phyloP scores from a whole-genome alignment of 2,797 vertebrate species.

The Triplophysa bombifrons region DNA sequence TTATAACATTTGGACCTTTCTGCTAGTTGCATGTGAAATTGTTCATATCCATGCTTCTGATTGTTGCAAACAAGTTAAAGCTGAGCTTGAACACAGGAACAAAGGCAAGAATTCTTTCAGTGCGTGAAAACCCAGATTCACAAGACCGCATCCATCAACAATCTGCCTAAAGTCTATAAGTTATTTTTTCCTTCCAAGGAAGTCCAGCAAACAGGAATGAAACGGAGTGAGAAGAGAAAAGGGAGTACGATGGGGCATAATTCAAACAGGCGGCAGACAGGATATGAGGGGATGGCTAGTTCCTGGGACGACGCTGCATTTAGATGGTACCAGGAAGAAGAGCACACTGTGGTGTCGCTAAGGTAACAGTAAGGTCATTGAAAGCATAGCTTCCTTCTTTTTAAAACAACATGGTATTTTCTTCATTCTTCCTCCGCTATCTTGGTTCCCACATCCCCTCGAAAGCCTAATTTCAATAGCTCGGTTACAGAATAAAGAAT shows the following conservation, averaged over 20 bases:
- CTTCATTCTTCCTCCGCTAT: conserved; percentile 67
- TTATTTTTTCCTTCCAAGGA: conserved; percentile 78
- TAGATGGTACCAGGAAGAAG: conserved; percentile 92
- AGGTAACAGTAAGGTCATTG: conserved; percentile 99
- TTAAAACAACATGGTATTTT: conserved; percentile 70
- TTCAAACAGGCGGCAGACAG: conserved; percentile 99
- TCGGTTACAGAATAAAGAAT: conserved; percentile 74
- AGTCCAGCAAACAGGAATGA: conserved; percentile 64
- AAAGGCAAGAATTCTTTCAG: conserved; percentile 67
- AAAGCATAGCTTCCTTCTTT: conserved; percentile 76
- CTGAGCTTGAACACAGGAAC: conserved; percentile 8
- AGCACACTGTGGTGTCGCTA: conserved; percentile 80
- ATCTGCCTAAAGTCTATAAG: conserved; percentile 78
- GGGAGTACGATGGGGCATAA: conserved; percentile 85
- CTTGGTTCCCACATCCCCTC: conserved; percentile 76
- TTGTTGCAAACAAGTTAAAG: too few species aligned
- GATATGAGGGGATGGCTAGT: conserved; percentile 96
- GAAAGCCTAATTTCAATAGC: conserved; percentile 73
- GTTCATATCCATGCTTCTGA: neutral
- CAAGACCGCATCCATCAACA: conserved; percentile 79
- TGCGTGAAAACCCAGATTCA: conserved; percentile 73
- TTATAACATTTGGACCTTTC: too few species aligned
- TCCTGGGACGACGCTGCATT: conserved; percentile 94
- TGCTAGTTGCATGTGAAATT: too few species aligned
- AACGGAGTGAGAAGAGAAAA: conserved; percentile 11